phyloP scores from a whole-genome alignment of 2,888 invertebrate genomes.

The Hybos culiciformis region DNA sequence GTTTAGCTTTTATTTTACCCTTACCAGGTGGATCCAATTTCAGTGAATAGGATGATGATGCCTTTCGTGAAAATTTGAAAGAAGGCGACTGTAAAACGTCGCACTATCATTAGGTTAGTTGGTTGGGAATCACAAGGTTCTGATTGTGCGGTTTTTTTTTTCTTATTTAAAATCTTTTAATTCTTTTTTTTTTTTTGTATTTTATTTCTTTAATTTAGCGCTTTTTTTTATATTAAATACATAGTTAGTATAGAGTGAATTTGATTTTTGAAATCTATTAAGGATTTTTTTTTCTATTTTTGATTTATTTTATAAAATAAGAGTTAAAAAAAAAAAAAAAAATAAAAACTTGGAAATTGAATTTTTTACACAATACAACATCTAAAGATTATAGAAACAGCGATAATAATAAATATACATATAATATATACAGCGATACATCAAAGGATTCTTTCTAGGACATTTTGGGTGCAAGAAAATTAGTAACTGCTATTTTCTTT shows the following conservation, averaged over 20 bases:
- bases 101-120: slow-evolving; percentile 43
- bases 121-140: slow-evolving; percentile 38
- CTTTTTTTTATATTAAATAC: neutral
- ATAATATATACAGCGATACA: neutral
- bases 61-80: slow-evolving; percentile 95
- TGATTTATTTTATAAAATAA: neutral
- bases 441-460: neutral
- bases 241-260: neutral
- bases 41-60: slow-evolving; percentile 91
- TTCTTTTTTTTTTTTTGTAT: slow-evolving; percentile 14
- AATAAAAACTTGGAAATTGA: neutral
- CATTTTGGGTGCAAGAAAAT: too few species aligned
- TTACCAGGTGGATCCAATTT: slow-evolving; percentile 82
- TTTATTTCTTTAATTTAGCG: slow-evolving; percentile 13
- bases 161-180: slow-evolving; percentile 9
- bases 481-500: too few species aligned
- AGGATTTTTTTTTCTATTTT: too few species aligned
- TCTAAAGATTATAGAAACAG: neutral
- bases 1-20: slow-evolving; percentile 74
- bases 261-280: too few species aligned
- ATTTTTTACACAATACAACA: neutral
- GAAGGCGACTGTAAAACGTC: slow-evolving; percentile 83
- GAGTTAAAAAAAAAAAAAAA: neutral
- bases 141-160: slow-evolving; percentile 33
- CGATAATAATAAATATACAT: neutral